Evolutionary conservation across 2,113 vertebrate genomes (phyloP).

Genomic region (Oncorhynchus tshawytscha): DNA sequence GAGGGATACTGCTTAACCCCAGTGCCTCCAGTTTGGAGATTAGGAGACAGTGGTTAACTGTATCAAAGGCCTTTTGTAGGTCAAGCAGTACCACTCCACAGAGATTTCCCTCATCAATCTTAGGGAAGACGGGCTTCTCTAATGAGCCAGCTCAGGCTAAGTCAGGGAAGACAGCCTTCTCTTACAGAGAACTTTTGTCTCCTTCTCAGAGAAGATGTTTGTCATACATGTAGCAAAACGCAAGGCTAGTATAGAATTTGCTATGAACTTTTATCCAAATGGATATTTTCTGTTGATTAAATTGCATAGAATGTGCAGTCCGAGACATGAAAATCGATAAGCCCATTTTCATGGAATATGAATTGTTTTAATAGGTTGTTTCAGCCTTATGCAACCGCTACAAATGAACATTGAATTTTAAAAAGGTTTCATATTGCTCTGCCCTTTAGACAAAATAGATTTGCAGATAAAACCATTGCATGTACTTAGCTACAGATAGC

Average conservation of each 20-base stretch:
- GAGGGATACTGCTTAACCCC: too few species aligned
- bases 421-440: too few species aligned
- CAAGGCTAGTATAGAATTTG: not conserved
- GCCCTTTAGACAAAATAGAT: not conserved
- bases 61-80: too few species aligned
- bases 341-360: not conserved
- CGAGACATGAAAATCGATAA: not conserved
- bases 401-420: conserved; percentile 8
- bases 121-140: too few species aligned
- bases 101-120: too few species aligned
- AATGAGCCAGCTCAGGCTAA: too few species aligned
- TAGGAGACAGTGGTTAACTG: too few species aligned
- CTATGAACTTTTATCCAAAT: not conserved
- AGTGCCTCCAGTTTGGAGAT: too few species aligned
- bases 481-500: not conserved
- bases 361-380: conserved; percentile 33
- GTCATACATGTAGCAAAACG: not conserved
- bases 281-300: too few species aligned
- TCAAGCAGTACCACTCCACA: too few species aligned
- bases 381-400: conserved; percentile 32
- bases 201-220: not conserved
- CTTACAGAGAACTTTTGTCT: conserved; percentile 52
- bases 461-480: conserved; percentile 12
- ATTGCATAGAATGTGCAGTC: not conserved
- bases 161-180: conserved; percentile 22